These are phyloP conservation scores for Lampris incognitus DNA, from an alignment of 2,113 vertebrate species.

Conservation along the genomic window DNA sequence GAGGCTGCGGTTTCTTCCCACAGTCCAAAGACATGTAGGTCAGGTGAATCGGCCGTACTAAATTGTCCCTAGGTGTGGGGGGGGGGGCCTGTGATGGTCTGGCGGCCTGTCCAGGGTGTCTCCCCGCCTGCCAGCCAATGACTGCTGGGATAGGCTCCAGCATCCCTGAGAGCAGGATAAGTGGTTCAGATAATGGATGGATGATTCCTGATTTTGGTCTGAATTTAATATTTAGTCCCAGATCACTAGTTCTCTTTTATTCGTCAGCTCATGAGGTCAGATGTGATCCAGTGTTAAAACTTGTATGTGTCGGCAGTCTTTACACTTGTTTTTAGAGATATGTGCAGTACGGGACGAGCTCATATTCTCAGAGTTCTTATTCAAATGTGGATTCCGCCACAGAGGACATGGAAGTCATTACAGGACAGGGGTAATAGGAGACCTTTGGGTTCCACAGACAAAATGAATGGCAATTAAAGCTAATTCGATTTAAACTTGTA, in stretches of 20 bases:
- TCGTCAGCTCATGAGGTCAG: neutral
- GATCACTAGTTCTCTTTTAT: neutral
- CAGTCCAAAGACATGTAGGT: too few relatives aligned
- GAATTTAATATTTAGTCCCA: too few relatives aligned
- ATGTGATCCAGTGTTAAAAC: neutral
- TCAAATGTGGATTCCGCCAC: conserved; percentile 37
- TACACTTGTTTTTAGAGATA: neutral
- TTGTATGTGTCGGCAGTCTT: neutral
- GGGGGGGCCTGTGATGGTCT: too few relatives aligned
- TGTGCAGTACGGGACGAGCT: conserved; percentile 12
- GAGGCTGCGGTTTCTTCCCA: too few relatives aligned
- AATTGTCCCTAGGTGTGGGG: too few relatives aligned
- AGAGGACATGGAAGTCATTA: conserved; percentile 70
- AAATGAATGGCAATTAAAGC: conserved; percentile 60
- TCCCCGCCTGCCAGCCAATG: too few relatives aligned
- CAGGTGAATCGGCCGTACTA: too few relatives aligned
- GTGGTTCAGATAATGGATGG: too few relatives aligned
- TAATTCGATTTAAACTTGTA: conserved; percentile 66
- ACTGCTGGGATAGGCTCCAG: too few relatives aligned
- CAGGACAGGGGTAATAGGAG: conserved; percentile 54
- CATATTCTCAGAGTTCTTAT: conserved; percentile 5
- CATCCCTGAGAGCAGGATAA: too few relatives aligned
- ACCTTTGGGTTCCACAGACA: conserved; percentile 43
- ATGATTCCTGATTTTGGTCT: too few relatives aligned
- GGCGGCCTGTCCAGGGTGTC: too few relatives aligned